Evolutionary conservation across 2,113 vertebrate species (phyloP).

Genomic region (Jaculus jaculus): DNA sequence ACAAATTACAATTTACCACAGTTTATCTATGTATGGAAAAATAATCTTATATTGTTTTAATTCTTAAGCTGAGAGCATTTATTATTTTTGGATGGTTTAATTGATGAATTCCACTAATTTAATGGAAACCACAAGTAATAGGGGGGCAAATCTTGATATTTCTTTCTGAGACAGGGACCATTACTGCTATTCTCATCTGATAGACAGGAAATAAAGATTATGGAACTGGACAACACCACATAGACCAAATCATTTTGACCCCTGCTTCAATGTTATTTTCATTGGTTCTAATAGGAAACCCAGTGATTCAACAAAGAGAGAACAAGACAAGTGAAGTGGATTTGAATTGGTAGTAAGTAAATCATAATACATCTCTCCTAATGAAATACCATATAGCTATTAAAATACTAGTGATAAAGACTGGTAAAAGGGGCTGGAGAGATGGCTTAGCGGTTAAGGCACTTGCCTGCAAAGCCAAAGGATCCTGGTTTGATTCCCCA

Average conservation of each 20-base stretch:
- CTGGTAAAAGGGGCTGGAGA: too few species aligned
- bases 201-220: neutral
- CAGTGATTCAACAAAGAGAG: neutral
- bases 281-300: neutral
- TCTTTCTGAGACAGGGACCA: neutral
- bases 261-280: neutral
- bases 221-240: neutral
- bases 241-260: neutral
- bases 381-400: neutral
- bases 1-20: neutral
- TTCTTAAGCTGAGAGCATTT: conserved; percentile 26
- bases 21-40: conserved; percentile 22
- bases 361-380: conserved; percentile 1
- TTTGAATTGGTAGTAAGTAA: neutral
- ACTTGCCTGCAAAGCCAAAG: too few species aligned
- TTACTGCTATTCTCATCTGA: neutral
- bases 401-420: conserved; percentile 31
- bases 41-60: conserved; percentile 13
- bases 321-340: neutral
- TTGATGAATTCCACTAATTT: conserved; percentile 32
- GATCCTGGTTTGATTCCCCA: too few species aligned
- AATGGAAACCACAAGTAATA: conserved; percentile 22
- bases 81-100: neutral
- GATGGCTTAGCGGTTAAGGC: too few species aligned
- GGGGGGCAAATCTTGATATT: neutral